phyloP scores from a whole-genome alignment of 2,113 vertebrate genomes.

The Nycticorax nycticorax region DNA sequence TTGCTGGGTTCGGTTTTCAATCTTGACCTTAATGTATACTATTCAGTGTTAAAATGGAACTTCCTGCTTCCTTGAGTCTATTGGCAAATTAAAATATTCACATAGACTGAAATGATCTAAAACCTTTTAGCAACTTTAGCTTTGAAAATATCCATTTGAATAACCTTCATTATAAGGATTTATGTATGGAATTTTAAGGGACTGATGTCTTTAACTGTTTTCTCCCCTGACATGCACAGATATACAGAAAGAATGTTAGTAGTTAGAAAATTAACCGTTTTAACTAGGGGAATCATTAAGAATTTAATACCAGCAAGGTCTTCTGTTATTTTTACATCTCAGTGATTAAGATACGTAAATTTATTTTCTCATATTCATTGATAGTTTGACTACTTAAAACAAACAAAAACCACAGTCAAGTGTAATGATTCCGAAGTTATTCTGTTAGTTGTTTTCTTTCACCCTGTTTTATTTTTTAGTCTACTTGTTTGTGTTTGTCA shows the following conservation, averaged over 20 bases:
- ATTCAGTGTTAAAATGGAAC: slow-evolving; percentile 10
- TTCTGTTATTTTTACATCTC: background rate
- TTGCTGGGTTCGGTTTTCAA: slow-evolving; percentile 12
- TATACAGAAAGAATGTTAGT: background rate
- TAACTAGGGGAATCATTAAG: background rate
- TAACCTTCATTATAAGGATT: background rate
- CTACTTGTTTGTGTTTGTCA: background rate
- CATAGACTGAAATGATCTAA: slow-evolving; percentile 10
- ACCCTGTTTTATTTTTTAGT: background rate
- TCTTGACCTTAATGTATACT: slow-evolving; percentile 17
- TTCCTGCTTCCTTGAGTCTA: slow-evolving; percentile 19
- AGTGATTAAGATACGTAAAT: background rate
- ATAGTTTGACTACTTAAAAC: background rate
- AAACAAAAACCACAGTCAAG: background rate
- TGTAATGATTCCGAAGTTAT: background rate
- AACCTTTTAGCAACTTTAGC: slow-evolving; percentile 43
- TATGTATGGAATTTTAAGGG: background rate
- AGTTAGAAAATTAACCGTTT: background rate
- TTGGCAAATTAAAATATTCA: slow-evolving; percentile 5
- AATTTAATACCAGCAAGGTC: background rate
- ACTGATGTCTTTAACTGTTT: slow-evolving; percentile 14
- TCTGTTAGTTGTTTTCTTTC: background rate
- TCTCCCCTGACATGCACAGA: background rate
- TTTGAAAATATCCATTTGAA: slow-evolving; percentile 45
- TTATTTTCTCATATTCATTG: background rate